phyloP scores from a whole-genome alignment of 2,113 vertebrate species.

The Triplophysa siluroides region DNA sequence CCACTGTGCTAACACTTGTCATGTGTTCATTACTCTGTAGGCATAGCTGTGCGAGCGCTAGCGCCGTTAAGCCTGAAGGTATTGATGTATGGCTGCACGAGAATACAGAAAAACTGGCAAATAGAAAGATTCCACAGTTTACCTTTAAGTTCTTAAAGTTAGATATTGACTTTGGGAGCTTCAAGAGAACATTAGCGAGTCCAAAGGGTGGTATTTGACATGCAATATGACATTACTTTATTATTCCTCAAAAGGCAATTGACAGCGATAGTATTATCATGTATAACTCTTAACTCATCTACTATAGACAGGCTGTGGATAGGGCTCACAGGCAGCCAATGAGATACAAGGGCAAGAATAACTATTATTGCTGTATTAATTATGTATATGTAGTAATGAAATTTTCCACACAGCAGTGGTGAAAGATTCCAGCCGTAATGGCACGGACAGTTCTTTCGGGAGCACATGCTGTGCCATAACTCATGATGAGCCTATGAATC shows the following conservation, averaged over 20 bases:
- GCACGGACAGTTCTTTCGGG: constrained; percentile 36
- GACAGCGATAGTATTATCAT: neutral
- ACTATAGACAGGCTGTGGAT: neutral
- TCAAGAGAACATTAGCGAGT: neutral
- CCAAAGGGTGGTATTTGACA: constrained; percentile 4
- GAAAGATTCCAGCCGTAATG: constrained; percentile 48
- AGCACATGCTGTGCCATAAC: constrained; percentile 30
- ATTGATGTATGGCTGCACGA: constrained; percentile 38
- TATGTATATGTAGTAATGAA: constrained; percentile 48
- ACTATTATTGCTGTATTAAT: constrained; percentile 54
- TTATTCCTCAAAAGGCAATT: constrained; percentile 23
- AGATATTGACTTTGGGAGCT: neutral
- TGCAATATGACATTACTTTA: neutral
- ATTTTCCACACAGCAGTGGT: constrained; percentile 46
- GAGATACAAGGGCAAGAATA: constrained; percentile 41
- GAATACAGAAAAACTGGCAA: neutral
- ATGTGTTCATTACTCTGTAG: constrained; percentile 48
- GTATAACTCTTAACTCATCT: constrained; percentile 2
- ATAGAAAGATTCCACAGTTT: neutral
- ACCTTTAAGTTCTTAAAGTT: constrained; percentile 3
- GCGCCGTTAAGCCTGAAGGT: neutral
- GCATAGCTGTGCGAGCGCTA: constrained; percentile 32
- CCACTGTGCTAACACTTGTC: constrained; percentile 47
- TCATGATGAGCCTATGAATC: neutral
- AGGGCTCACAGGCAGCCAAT: constrained; percentile 25